A percentile compares a stretch with the other conserved stretches of the same genome.
phyloP scores from a whole-genome alignment of 1,140 invertebrate species.

The Rhopalosiphum padi region DNA sequence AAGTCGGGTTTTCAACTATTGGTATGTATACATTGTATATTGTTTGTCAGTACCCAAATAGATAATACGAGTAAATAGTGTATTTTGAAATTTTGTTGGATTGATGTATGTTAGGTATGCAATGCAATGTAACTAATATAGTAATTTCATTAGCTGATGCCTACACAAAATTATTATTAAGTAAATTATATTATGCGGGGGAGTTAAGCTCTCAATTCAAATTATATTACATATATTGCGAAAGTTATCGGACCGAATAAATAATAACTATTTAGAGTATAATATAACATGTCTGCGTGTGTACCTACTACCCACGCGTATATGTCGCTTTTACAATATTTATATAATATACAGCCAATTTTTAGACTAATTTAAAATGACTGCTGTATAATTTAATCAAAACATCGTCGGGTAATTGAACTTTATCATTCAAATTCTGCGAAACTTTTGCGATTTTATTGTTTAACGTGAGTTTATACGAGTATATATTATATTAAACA shows the following conservation, averaged over 20 bases:
- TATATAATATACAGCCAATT: neutral
- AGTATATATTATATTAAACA: neutral
- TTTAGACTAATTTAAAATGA: neutral
- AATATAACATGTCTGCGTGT: neutral
- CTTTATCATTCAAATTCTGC: neutral
- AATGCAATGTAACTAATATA: neutral
- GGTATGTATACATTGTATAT: too few relatives aligned
- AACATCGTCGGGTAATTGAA: neutral
- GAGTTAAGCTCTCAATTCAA: neutral
- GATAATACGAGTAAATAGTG: too few relatives aligned
- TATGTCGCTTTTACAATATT: neutral
- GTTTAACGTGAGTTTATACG: neutral
- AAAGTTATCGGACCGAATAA: neutral
- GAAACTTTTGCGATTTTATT: neutral
- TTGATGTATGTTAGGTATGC: neutral
- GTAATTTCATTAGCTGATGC: neutral
- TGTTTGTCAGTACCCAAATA: too few relatives aligned
- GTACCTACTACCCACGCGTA: neutral
- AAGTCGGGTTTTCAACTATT: too few relatives aligned
- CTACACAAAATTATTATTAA: neutral
- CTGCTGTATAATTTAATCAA: constrained; percentile 1
- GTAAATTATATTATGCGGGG: neutral
- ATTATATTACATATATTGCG: neutral
- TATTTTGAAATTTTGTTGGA: neutral
- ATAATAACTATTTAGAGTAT: neutral